These are phyloP conservation scores for Lordiphosa mommai DNA, from an alignment of 1,140 invertebrate genomes.

Conservation along the genomic window DNA sequence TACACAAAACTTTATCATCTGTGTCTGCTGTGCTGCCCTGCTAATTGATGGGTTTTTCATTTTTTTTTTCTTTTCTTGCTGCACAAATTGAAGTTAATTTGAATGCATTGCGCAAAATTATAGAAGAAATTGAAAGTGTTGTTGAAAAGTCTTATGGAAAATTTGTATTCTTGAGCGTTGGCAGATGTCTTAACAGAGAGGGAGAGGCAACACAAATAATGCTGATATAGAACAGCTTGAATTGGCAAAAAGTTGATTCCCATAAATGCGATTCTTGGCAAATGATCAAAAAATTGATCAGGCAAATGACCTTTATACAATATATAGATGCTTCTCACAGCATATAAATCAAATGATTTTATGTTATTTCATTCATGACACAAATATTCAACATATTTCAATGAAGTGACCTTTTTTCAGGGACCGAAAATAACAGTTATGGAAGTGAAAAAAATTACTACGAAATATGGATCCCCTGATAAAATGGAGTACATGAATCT, in stretches of 20 bases:
- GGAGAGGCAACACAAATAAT: constrained; percentile 6
- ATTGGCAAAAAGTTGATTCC: constrained; percentile 8
- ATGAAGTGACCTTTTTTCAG: no score
- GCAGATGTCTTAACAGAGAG: constrained; percentile 12
- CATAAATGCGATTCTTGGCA: constrained; percentile 31
- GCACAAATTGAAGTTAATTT: constrained; percentile 69
- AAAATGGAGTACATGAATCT: no score
- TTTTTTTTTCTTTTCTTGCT: constrained; percentile 20
- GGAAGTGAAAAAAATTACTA: no score
- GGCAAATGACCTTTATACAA: constrained; percentile 20
- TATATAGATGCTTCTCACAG: not conserved
- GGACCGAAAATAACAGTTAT: no score
- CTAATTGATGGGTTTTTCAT: constrained; percentile 53
- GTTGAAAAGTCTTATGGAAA: constrained; percentile 24
- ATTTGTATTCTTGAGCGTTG: constrained; percentile 2
- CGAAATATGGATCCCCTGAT: no score
- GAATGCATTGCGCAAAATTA: constrained; percentile 49
- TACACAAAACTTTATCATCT: constrained; percentile 56
- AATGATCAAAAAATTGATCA: constrained; percentile 16
- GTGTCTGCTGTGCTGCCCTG: constrained; percentile 23
- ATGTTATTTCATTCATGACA: no score
- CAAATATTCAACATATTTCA: no score
- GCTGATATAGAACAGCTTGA: constrained; percentile 8
- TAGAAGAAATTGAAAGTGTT: constrained; percentile 34
- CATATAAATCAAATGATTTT: no score